Percentiles rank a stretch among this genome's conserved stretches.
phyloP scores from a whole-genome alignment of 2,797 vertebrate species.

The Mus minutoides region DNA sequence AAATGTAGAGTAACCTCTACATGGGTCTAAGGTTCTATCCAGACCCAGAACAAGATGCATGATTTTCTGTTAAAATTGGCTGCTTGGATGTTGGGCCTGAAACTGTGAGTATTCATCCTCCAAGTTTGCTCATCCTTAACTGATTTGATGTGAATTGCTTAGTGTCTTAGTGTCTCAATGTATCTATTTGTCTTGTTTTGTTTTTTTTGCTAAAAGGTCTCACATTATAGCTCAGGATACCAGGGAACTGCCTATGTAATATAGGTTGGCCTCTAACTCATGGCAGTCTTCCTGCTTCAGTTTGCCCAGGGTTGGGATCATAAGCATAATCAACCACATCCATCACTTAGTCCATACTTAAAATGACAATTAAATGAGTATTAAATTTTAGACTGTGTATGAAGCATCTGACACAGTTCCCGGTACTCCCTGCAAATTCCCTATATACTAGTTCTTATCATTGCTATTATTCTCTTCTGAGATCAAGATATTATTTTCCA shows the following conservation, averaged over 20 bases:
- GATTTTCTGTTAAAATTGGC: not conserved
- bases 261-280: not conserved
- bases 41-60: too few species aligned
- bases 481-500: not conserved
- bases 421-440: not conserved
- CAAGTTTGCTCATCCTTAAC: not conserved
- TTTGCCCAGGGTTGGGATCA: not conserved
- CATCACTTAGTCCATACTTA: not conserved
- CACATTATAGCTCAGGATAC: not conserved
- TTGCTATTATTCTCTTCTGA: not conserved
- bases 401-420: not conserved
- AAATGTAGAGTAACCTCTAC: not conserved
- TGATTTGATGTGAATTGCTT: conserved; percentile 2
- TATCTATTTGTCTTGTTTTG: not conserved
- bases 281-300: not conserved
- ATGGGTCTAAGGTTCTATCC: not conserved
- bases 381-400: not conserved
- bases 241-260: not conserved
- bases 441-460: not conserved
- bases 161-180: not conserved
- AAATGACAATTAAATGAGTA: not conserved
- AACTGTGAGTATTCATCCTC: not conserved
- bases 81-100: not conserved
- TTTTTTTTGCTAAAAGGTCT: not conserved
- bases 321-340: not conserved